Percentiles rank a stretch among this genome's conserved stretches.
phyloP scores from a whole-genome alignment of 2,888 invertebrate genomes.

The Hyposoter didymator region DNA sequence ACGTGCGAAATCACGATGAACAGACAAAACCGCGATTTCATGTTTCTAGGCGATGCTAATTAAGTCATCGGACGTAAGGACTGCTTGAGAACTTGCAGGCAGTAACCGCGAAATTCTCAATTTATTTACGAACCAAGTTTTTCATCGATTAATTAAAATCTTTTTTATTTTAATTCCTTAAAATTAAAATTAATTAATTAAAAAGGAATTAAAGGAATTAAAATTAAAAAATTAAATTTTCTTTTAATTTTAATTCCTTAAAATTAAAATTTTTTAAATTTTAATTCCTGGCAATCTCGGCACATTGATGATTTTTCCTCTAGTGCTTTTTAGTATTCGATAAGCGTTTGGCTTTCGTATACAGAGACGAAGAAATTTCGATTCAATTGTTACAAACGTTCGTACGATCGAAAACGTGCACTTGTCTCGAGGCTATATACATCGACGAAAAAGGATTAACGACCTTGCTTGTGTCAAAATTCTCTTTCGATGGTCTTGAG shows the following conservation, averaged over 20 bases:
- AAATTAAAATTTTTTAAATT: neutral
- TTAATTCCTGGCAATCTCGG: too few species aligned
- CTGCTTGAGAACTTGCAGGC: neutral
- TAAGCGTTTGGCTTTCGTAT: neutral
- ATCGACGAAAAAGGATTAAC: neutral
- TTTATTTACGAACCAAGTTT: neutral
- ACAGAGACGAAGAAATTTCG: neutral
- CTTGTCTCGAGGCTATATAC: neutral
- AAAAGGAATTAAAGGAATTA: too few species aligned
- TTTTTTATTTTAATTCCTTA: neutral
- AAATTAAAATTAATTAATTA: too few species aligned
- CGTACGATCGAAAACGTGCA: neutral
- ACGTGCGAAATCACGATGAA: slow-evolving; percentile 28
- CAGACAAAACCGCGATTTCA: neutral
- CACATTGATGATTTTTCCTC: neutral
- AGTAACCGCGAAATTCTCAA: neutral
- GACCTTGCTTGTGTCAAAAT: slow-evolving; percentile 36
- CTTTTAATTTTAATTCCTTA: neutral
- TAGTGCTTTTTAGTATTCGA: neutral
- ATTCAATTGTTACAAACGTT: neutral
- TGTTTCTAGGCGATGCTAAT: neutral
- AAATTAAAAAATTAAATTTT: neutral
- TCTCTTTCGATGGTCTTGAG: slow-evolving; percentile 13
- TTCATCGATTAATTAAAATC: neutral
- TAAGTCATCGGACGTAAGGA: neutral